phyloP scores from a whole-genome alignment of 2,797 vertebrate genomes.

The Novumbra hubbsi region DNA sequence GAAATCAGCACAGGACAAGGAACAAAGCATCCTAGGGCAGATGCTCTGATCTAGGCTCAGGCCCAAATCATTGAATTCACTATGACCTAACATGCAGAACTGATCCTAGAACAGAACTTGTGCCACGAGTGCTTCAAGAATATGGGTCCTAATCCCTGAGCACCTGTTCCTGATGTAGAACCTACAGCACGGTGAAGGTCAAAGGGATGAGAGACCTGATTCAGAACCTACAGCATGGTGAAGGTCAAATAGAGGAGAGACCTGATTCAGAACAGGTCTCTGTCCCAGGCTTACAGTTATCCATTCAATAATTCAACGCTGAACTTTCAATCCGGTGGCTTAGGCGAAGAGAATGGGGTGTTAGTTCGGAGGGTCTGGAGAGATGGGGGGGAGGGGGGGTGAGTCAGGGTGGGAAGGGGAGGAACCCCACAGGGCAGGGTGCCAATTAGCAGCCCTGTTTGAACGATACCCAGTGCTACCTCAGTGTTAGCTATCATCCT shows the following conservation, averaged over 20 bases:
- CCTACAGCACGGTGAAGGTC: neutral
- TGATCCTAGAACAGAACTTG: neutral
- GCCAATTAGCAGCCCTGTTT: constrained; percentile 70
- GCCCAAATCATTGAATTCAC: neutral
- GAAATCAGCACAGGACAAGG: neutral
- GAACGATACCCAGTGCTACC: constrained; percentile 49
- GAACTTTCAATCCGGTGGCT: constrained; percentile 75
- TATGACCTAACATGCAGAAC: neutral
- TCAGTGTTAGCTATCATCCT: constrained; percentile 35
- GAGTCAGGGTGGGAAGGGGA: constrained; percentile 13
- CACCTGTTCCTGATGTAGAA: neutral
- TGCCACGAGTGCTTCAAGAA: neutral
- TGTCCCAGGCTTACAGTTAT: constrained; percentile 60
- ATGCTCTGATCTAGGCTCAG: neutral
- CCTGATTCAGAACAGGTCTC: constrained; percentile 20
- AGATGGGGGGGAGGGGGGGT: constrained; percentile 5
- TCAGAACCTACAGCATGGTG: constrained; percentile 1
- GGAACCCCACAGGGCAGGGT: constrained; percentile 63
- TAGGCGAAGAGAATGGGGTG: constrained; percentile 43
- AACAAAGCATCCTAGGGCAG: neutral
- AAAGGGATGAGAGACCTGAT: constrained; percentile 22
- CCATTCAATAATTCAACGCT: constrained; percentile 79
- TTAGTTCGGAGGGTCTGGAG: constrained; percentile 13
- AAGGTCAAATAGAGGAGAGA: constrained; percentile 19
- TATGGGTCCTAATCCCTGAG: neutral